Evolutionary conservation across 37 sponge, comb jelly and placozoan species (phyloP).

Genomic region (Dysidea cf. avara): DNA sequence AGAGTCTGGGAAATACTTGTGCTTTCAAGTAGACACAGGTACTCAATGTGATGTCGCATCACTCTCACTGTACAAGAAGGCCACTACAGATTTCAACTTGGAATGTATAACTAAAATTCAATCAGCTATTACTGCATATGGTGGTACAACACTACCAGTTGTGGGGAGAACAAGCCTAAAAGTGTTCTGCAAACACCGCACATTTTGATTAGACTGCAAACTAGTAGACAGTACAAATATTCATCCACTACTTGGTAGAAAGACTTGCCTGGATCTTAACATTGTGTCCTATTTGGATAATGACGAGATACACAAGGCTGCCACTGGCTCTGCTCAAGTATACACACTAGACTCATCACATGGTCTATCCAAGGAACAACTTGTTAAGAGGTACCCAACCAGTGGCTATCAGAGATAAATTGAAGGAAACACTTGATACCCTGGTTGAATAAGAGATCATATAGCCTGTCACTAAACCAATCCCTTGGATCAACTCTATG

Average conservation of each 20-base stretch:
- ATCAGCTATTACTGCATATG: constrained; percentile 15
- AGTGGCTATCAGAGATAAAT: constrained; percentile 31
- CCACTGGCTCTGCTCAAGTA: background rate
- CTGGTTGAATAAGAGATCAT: constrained; percentile 16
- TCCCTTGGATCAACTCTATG: constrained; percentile 53
- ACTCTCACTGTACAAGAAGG: constrained; percentile 29
- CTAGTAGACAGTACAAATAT: constrained; percentile 9
- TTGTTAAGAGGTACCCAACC: constrained; percentile 13
- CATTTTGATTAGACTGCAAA: constrained; percentile 11
- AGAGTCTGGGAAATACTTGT: constrained; percentile 23
- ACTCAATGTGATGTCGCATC: constrained; percentile 43
- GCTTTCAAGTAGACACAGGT: constrained; percentile 40
- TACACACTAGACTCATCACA: background rate
- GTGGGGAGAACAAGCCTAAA: constrained; percentile 4
- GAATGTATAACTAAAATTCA: background rate
- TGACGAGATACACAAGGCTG: constrained; percentile 18
- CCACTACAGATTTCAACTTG: constrained; percentile 10
- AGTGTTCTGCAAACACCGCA: constrained; percentile 3
- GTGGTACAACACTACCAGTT: constrained; percentile 27
- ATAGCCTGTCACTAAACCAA: constrained; percentile 20
- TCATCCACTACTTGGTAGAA: constrained; percentile 29
- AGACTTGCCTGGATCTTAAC: constrained; percentile 25
- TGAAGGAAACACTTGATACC: constrained; percentile 13
- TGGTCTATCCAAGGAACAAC: background rate
- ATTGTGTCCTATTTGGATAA: constrained; percentile 34